Evolutionary conservation across 2,113 vertebrate genomes (phyloP), one percentile per base, ranked within the genome.

Genomic region (Embiotoca jacksoni): DNA sequence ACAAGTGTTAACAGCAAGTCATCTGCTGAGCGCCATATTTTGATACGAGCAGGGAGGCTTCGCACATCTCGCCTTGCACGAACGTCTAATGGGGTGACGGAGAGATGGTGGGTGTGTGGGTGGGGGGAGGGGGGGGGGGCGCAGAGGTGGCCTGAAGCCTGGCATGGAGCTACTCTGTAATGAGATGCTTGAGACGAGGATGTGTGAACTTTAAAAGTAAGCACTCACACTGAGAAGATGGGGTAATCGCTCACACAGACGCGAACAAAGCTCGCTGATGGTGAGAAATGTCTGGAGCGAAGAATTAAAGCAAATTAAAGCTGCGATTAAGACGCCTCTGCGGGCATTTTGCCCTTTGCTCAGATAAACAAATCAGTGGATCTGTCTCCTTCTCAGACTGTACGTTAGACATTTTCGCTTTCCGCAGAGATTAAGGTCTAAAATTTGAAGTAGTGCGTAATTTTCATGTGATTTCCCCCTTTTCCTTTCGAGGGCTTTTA

Each of bases 271-370:
- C 71, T 55, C 30, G 73, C 64, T 37, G 70, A 82, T 67, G 82
- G 70, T 72, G 85, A 82, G 85, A 84, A 82, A 66, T 69, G 80
- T 86, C 75, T 87, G 80, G 62, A 61, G 69, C n/a, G 7, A 78
- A 75, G 83, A 75, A 59, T 80, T 82, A 81, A 75, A 74, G 71
- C 60, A 78, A 85, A 90, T 88, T 86, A 83, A 78, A 88, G 64
- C 53, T 74, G 49, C 5, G 47, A 85, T 74, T 73, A 72, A 79
- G 72, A 60, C 0, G 0, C 75, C 72, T 77, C 68, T 64, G 74
- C 58, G 72, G 66, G 67, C 44, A 3, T 79, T 85, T 61, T 55
- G 71, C 78, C 77, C 67, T 75, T 55, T 68, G 49, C 44, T 75
- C 72, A 64, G 79, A 86, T 84, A 78, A 87, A 87, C 65, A 85